A percentile compares a stretch with the other conserved stretches of the same genome.
Evolutionary conservation across 2,797 vertebrate species (phyloP).

Genomic region (Myotis vivesi): DNA sequence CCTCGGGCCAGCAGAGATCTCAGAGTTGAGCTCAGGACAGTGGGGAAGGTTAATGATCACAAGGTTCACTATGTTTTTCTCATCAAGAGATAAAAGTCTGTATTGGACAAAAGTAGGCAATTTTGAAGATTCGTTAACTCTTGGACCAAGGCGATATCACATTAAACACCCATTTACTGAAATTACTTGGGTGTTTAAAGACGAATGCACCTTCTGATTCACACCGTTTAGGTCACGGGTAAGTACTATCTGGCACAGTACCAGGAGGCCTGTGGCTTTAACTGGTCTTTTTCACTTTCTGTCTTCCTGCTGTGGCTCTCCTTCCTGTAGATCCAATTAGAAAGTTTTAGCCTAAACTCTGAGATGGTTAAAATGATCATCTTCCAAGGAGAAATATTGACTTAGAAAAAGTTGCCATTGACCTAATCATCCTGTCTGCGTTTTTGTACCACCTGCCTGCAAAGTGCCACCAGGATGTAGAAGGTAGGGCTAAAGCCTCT

Average conservation of each 20-base stretch:
- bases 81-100: background rate
- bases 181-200: background rate
- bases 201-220: background rate
- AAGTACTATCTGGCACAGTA: background rate
- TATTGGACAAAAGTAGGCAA: background rate
- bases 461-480: background rate
- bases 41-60: constrained; percentile 2
- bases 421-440: background rate
- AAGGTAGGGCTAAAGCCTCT: background rate
- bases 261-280: background rate
- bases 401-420: background rate
- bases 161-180: constrained; percentile 2
- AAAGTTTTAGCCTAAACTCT: background rate
- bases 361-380: background rate
- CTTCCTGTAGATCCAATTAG: background rate
- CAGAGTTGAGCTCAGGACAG: constrained; percentile 21
- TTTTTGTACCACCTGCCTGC: background rate
- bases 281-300: background rate
- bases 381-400: background rate
- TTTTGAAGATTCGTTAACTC: background rate
- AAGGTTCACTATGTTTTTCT: constrained; percentile 3
- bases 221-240: background rate
- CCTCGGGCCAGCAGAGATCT: background rate
- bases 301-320: background rate
- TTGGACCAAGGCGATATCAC: background rate